phyloP scores from a whole-genome alignment of 2,113 vertebrate species.

The Oryzias woworae region DNA sequence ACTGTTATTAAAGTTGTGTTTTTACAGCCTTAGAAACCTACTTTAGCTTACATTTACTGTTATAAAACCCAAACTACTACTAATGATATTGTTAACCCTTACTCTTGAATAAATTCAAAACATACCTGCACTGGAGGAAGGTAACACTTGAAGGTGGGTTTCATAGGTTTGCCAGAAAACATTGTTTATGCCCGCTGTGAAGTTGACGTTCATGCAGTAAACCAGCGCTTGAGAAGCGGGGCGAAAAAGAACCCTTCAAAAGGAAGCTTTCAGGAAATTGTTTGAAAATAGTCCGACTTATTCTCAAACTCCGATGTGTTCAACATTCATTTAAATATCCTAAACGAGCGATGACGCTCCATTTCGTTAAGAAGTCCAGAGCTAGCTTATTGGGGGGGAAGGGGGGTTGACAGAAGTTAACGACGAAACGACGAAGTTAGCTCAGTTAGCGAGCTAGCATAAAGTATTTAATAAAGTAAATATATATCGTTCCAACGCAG shows the following conservation, averaged over 20 bases:
- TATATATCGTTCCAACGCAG: constrained; percentile 1
- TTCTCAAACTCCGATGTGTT: constrained; percentile 11
- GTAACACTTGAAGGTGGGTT: constrained; percentile 90
- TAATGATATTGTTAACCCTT: too few species aligned
- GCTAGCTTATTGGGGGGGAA: constrained; percentile 15
- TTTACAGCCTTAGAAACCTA: too few species aligned
- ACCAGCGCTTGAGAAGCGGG: constrained; percentile 13
- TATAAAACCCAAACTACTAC: too few species aligned
- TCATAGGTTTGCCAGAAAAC: constrained; percentile 86
- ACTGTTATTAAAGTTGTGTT: too few species aligned
- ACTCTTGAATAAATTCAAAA: constrained; percentile 47
- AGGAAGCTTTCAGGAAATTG: constrained; percentile 24
- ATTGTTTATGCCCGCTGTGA: constrained; percentile 72
- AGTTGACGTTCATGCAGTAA: constrained; percentile 14
- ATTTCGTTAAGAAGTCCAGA: constrained; percentile 18
- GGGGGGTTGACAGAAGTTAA: constrained; percentile 69
- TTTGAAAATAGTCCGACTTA: constrained; percentile 22
- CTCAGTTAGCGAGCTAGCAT: constrained; percentile 52
- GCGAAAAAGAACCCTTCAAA: neutral
- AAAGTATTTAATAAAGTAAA: constrained; percentile 56
- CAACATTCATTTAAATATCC: constrained; percentile 36
- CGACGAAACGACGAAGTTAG: constrained; percentile 52
- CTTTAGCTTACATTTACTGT: too few species aligned
- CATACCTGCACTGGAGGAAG: constrained; percentile 90
- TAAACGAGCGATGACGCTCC: constrained; percentile 27